Base-by-base conservation (phyloP, 2,797 vertebrate genomes). In the Clarias fuscus region DNA sequence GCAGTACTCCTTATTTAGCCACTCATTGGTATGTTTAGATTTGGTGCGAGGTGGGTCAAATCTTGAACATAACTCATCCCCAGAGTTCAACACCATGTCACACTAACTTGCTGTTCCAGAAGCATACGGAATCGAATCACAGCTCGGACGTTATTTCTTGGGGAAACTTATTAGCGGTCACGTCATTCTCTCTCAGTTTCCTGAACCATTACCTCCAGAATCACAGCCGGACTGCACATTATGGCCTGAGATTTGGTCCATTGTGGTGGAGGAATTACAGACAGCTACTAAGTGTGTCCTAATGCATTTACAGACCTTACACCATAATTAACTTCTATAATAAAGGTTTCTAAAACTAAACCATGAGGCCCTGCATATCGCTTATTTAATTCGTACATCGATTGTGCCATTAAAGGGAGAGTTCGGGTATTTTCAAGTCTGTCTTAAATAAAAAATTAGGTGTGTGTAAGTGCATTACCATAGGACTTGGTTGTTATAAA, bases 201-300 rank as follows among this genome's bases (percentile, higher is more conserved):
- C 40, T 68, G 80, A 68, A 56, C 62, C 64, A 33, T 56, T 53
- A 82, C 24, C 40, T 68, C 22, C 43, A 82, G 30, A 56, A 82
- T 68, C n/a, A 53, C 40, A 82, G 48, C 62, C 64, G 30, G 43
- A 67, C 64, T 68, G 64, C 2, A 18, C n/a, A 67, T 56, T 67
- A 68, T 67, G n/a, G n/a, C 3, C 40, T 65, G 62, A 48, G n/a
- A 27, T 40, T 65, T 48, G 40, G 78, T 48, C 18, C 24, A 53
- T 17, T 30, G 64, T 64, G 30, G 43, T 56, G 18, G n/a, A 67
- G 80, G 30, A 67, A 67, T 68, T 68, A 81, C 7, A 68, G 79
- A 53, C n/a, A 14, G 22, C 56, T 17, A 30, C 8, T 77, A 33
- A 33, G 53, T 76, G 48, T 58, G 27, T 77, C 72, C 56, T 33